phyloP scores from a whole-genome alignment of 2,888 invertebrate species.

The Eudasyphora cyanicolor region DNA sequence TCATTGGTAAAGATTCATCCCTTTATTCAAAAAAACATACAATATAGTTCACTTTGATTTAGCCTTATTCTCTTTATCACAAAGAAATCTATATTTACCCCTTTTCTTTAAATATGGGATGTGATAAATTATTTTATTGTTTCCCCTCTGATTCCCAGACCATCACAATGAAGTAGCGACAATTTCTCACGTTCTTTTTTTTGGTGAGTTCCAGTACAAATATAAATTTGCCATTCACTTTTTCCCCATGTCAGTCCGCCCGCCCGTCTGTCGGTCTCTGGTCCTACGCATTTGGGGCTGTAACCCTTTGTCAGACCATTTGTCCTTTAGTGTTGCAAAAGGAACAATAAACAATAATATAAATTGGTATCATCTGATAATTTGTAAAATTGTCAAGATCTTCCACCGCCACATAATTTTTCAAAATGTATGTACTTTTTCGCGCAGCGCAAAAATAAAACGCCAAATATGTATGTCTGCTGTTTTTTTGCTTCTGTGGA shows the following conservation, averaged over 20 bases:
- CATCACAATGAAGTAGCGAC: not conserved
- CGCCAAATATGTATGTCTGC: not conserved
- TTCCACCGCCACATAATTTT: constrained; percentile 61
- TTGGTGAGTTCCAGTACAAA: no score
- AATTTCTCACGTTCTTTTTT: constrained; percentile 26
- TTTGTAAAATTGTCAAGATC: constrained; percentile 66
- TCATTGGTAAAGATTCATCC: no score
- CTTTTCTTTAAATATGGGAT: not conserved
- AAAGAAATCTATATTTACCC: no score
- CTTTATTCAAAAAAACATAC: no score
- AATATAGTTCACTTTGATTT: not conserved
- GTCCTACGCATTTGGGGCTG: no score
- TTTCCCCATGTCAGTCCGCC: not conserved
- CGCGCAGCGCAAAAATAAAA: not conserved
- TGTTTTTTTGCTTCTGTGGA: constrained; percentile 24
- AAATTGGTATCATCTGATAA: constrained; percentile 66
- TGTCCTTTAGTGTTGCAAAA: constrained; percentile 30
- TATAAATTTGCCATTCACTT: constrained; percentile 11
- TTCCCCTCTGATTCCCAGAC: constrained; percentile 8
- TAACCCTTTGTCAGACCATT: constrained; percentile 74
- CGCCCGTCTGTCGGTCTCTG: constrained; percentile 52
- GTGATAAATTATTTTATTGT: not conserved
- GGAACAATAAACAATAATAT: constrained; percentile 65
- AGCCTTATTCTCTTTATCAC: no score
- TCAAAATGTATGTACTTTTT: constrained; percentile 30